Percentiles rank a stretch among this genome's conserved stretches.
These are phyloP conservation scores for Heliconius melpomene DNA, from an alignment of 1,140 invertebrate genomes.

Conservation along the genomic window DNA sequence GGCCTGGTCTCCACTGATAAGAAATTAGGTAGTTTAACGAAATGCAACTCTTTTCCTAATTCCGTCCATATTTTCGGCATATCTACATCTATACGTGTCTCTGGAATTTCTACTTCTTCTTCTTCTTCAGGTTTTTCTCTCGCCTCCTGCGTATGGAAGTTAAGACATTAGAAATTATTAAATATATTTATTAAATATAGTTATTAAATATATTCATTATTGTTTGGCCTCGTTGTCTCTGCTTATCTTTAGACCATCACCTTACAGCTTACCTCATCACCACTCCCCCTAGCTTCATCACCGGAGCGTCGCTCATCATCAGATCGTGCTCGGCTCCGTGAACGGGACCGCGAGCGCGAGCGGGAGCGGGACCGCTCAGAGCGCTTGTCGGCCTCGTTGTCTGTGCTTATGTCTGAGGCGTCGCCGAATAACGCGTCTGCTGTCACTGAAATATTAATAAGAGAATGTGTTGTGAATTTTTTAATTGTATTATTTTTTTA, in stretches of 20 bases:
- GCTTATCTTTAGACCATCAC: too few species aligned
- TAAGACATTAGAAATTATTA: background rate
- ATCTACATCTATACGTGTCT: conserved; percentile 97
- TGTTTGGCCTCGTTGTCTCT: too few species aligned
- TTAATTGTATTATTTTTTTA: background rate
- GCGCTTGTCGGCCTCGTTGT: conserved; percentile 85
- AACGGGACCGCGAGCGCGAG: conserved; percentile 55
- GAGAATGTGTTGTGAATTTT: background rate
- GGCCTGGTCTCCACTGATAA: conserved; percentile 95
- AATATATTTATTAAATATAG: too few species aligned
- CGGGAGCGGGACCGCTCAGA: conserved; percentile 51
- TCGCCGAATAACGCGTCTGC: conserved; percentile 95
- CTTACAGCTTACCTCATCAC: conserved; percentile 60
- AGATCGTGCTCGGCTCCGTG: conserved; percentile 57
- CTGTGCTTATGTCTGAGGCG: conserved; percentile 94
- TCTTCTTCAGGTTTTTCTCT: conserved; percentile 85
- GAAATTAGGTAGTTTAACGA: conserved; percentile 97
- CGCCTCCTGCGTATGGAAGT: conserved; percentile 45
- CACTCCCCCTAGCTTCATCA: conserved; percentile 77
- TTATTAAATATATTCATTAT: too few species aligned
- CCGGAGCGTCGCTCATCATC: conserved; percentile 68
- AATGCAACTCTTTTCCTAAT: conserved; percentile 95
- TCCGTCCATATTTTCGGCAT: conserved; percentile 97
- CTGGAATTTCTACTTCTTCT: conserved; percentile 90
- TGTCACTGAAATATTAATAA: conserved; percentile 78